Evolutionary conservation across 2,797 vertebrate genomes (phyloP).

Genomic region (Chelon auratus): DNA sequence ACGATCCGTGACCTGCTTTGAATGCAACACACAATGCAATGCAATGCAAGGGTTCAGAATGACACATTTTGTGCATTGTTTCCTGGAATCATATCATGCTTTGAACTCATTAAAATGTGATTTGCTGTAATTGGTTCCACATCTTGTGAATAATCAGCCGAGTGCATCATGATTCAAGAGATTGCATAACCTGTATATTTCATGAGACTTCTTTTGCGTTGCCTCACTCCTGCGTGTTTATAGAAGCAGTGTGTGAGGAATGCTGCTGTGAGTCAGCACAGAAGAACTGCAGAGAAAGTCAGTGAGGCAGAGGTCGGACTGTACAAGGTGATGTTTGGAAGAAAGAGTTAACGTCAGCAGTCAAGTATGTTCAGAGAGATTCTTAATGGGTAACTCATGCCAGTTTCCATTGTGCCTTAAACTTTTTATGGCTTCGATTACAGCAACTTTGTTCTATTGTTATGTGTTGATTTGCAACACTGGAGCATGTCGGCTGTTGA

Average conservation of each 20-base stretch:
- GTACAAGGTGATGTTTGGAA: constrained; percentile 54
- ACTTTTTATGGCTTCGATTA: background rate
- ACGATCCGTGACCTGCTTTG: constrained; percentile 45
- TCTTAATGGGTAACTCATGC: constrained; percentile 13
- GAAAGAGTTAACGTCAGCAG: constrained; percentile 40
- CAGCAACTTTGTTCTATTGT: constrained; percentile 1
- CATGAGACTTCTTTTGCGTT: constrained; percentile 49
- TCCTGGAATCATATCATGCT: constrained; percentile 30
- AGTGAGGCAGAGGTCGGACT: constrained; percentile 42
- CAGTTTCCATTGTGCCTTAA: constrained; percentile 2
- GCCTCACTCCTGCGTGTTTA: constrained; percentile 67
- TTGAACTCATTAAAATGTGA: constrained; percentile 54
- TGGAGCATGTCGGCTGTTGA: background rate
- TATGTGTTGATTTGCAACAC: constrained; percentile 12
- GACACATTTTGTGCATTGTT: constrained; percentile 42
- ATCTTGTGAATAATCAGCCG: constrained; percentile 51
- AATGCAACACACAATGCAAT: constrained; percentile 33
- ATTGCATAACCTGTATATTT: constrained; percentile 66
- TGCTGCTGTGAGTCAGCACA: constrained; percentile 70
- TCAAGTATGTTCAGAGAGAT: constrained; percentile 28
- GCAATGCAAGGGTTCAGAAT: constrained; percentile 14
- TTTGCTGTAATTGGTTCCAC: constrained; percentile 35
- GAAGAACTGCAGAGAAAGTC: constrained; percentile 37
- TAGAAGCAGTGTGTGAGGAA: constrained; percentile 47
- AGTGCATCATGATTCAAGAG: constrained; percentile 43